These are phyloP conservation scores for Poeciliopsis presidionis DNA, from an alignment of 2,797 vertebrate genomes.

Conservation along the genomic window DNA sequence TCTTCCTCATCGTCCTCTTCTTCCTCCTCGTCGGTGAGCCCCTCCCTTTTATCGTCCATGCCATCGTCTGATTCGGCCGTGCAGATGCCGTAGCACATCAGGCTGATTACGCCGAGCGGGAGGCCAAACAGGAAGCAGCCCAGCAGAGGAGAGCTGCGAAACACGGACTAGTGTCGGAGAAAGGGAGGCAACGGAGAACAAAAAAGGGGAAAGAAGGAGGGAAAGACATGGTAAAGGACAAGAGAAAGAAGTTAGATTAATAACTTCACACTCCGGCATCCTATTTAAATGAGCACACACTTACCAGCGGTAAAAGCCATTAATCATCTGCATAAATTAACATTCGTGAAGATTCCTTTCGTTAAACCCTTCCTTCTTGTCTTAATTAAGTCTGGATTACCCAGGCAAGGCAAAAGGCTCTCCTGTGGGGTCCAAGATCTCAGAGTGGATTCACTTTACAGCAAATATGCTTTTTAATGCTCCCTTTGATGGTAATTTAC, in stretches of 20 bases:
- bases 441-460: not conserved
- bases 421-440: slow-evolving; percentile 1
- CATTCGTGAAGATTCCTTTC: not conserved
- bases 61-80: slow-evolving; percentile 91
- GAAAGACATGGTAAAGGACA: slow-evolving; percentile 10
- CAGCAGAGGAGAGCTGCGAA: slow-evolving; percentile 94
- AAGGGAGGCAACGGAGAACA: not conserved
- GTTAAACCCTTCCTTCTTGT: slow-evolving; percentile 1
- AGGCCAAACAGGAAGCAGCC: slow-evolving; percentile 98
- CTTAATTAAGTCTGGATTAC: slow-evolving; percentile 19
- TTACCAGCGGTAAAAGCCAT: slow-evolving; percentile 8
- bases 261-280: not conserved
- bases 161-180: slow-evolving; percentile 87
- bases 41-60: slow-evolving; percentile 85
- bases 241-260: not conserved
- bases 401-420: not conserved
- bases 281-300: not conserved
- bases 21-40: slow-evolving; percentile 83
- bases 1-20: slow-evolving; percentile 69
- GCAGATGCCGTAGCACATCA: slow-evolving; percentile 99
- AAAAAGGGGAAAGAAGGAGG: not conserved
- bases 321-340: slow-evolving; percentile 3
- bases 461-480: slow-evolving; percentile 1
- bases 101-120: slow-evolving; percentile 96
- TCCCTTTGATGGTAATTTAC: slow-evolving; percentile 1